Evolutionary conservation across 2,113 vertebrate species (phyloP), one percentile per base, ranked within the genome.

Genomic region (Mellivora capensis): DNA sequence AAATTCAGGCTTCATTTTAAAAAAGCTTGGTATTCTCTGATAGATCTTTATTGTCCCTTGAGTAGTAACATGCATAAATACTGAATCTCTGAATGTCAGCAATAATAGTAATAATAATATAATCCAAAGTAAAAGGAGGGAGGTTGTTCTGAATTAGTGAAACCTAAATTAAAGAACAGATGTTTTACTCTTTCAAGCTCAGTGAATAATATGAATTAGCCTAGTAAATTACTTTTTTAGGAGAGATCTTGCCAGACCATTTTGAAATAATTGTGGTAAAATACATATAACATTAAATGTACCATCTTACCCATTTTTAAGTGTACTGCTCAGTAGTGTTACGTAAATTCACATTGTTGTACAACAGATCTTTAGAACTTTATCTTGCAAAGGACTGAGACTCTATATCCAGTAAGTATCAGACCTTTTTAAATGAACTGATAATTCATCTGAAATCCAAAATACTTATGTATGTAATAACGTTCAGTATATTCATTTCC

Each of bases 361-460:
- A 69, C 39, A 91, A 13, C 42, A 52, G 27, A 62, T 61, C 64
- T 91, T 52, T 71, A 61, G 27, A 86, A 61, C 7, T 62, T 71
- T 2, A 10, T 71, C 82, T 91, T 85, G 31, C 37, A 85, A 80
- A 90, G n/a, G 67, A 79, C 52, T 82, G 34, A 87, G 81, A 82
- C 74, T 85, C 6, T 74, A 15, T 77, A 39, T 37, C 74, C 14
- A 81, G 27, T 52, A 91, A 69, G 69, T 93, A 23, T 54, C 20
- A 82, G 54, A 17, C 17, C 31, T 47, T 90, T 95, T 96, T 90
- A 62, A 96, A 84, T 87, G 86, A 47, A 83, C 82, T 72, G 81
- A 69, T 27, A 54, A 52, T 7, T 94, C 39, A 94, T 89, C 90
- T 82, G 47, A 96, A 89, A 72, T 93, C 34, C 72, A 49, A 96